Conservation (phyloP, 2,888 invertebrate species). For the Rhaphigaster nebulosa region DNA sequence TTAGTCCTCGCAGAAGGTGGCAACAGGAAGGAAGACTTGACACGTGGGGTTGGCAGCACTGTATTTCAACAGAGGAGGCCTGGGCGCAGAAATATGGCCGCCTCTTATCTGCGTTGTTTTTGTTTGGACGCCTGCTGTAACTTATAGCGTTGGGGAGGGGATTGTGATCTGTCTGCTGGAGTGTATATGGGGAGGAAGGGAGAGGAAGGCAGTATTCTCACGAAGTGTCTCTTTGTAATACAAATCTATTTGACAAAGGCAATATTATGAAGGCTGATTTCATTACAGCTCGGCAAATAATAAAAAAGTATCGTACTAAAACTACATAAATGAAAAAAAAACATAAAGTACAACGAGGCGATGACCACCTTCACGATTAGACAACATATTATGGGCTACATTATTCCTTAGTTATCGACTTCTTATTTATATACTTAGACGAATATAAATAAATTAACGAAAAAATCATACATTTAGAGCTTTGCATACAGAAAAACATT, state of each 20-base stretch:
- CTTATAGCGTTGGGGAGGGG: neutral
- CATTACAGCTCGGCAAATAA: neutral
- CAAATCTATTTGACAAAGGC: neutral
- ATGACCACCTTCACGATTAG: no score
- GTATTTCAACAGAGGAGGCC: neutral
- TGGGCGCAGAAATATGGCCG: neutral
- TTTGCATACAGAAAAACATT: no score
- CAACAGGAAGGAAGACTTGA: neutral
- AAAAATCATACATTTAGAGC: no score
- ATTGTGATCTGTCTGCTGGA: neutral
- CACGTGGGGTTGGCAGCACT: neutral
- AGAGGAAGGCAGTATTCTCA: neutral
- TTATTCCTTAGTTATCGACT: no score
- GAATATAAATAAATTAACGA: no score
- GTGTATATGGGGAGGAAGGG: neutral
- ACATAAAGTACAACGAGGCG: neutral
- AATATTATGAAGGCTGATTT: neutral
- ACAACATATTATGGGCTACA: no score
- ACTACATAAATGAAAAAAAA: neutral
- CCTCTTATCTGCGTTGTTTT: constrained; percentile 11
- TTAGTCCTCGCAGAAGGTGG: neutral
- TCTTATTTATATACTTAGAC: no score
- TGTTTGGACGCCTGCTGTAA: constrained; percentile 1
- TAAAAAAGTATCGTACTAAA: neutral
- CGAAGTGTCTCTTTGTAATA: neutral